A percentile compares a stretch with the other conserved stretches of the same genome.
Evolutionary conservation across 2,113 vertebrate species (phyloP).

Genomic region (Laticauda colubrina): DNA sequence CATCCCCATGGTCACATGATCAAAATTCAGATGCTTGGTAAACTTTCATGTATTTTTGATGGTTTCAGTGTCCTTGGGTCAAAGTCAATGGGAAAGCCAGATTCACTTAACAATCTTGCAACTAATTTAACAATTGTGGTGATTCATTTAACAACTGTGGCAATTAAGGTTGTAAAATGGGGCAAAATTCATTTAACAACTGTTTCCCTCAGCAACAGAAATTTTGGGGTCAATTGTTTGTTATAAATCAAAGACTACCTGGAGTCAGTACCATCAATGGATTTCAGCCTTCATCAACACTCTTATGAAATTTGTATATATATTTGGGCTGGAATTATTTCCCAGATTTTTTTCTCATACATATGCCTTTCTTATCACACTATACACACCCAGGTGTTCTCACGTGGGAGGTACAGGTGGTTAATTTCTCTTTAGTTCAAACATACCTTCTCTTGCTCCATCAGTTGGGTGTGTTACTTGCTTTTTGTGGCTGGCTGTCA

Average conservation of each 20-base stretch:
- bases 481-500: not conserved
- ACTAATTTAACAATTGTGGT: not conserved
- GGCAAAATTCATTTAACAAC: not conserved
- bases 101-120: not conserved
- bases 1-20: not conserved
- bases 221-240: not conserved
- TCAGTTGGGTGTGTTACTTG: conserved; percentile 11
- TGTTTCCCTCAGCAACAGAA: not conserved
- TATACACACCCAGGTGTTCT: not conserved
- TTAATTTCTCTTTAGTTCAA: not conserved
- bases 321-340: not conserved
- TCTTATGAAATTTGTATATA: not conserved
- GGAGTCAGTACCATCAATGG: not conserved
- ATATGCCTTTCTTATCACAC: not conserved
- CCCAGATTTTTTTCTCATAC: not conserved
- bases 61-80: not conserved
- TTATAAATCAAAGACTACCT: not conserved
- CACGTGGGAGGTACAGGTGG: not conserved
- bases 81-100: not conserved
- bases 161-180: not conserved
- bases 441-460: not conserved
- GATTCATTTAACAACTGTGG: not conserved
- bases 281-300: not conserved
- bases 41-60: not conserved
- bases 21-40: not conserved